phyloP scores from a whole-genome alignment of 2,797 vertebrate species.

The Syndactyla subalaris region DNA sequence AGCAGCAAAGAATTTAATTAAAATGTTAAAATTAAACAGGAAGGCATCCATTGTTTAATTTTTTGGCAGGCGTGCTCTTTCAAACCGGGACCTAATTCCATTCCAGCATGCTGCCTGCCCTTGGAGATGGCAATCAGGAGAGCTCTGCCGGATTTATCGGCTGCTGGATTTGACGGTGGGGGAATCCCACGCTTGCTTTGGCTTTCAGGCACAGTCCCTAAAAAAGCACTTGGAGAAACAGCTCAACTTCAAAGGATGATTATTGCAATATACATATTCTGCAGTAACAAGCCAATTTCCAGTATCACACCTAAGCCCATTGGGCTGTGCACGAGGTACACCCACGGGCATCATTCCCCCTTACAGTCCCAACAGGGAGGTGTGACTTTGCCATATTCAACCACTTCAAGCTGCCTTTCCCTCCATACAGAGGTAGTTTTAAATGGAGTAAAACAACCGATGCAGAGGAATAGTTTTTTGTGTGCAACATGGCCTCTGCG shows the following conservation, averaged over 20 bases:
- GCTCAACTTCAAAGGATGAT: neutral
- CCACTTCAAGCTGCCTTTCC: neutral
- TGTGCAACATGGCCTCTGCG: neutral
- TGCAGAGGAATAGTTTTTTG: neutral
- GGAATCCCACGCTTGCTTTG: neutral
- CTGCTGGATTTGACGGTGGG: neutral
- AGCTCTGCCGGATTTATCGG: neutral
- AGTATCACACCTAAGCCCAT: neutral
- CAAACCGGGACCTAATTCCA: neutral
- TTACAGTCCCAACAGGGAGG: neutral
- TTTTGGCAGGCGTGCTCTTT: slow-evolving; percentile 32
- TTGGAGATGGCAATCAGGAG: slow-evolving; percentile 7
- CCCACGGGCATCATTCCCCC: neutral
- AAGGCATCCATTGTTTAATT: slow-evolving; percentile 59
- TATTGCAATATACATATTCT: neutral
- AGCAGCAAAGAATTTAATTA: slow-evolving; percentile 60
- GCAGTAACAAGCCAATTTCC: neutral
- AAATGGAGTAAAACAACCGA: neutral
- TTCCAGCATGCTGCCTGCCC: neutral
- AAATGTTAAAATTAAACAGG: slow-evolving; percentile 63
- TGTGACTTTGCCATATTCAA: neutral
- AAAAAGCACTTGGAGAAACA: neutral
- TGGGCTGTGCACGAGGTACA: accelerated
- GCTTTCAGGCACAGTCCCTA: neutral
- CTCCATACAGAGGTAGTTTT: neutral